Base-by-base conservation (phyloP, 2,797 vertebrate genomes). In the Sandelia bainsii region DNA sequence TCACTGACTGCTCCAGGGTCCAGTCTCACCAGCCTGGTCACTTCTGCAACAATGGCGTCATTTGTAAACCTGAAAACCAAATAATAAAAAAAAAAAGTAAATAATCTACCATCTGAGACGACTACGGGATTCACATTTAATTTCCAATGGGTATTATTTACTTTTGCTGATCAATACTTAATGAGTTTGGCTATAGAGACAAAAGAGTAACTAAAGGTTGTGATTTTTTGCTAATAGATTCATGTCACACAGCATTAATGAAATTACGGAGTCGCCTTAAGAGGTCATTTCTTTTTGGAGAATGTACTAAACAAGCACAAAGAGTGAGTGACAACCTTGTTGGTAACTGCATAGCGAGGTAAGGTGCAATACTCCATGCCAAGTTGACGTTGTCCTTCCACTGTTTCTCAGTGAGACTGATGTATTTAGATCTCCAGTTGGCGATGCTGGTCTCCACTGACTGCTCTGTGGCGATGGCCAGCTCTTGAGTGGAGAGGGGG, bases 301-400 rank as follows among this genome's bases (percentile, higher is more conserved):
- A 32, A 22, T 8, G 12, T 17, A 3, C 17, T 23, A 22, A n/a
- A 29, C 9, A 42, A 2, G 52, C 19, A 51, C 10, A n/a, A 32
- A 8, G 29, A 32, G 29, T 25, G 16, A 27, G 19, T 4, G 34
- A 1, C 3, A 5, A 92, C 97, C 97, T 96, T 48, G 95, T 86
- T n/a, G 97, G 97, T 17, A 99, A 89, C 83, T 99, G 97, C 83
- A 98, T 93, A 1, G 98, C 98, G 73, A 99, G 94, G 87, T 97
- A 93, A 2, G 98, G 97, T 5, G 97, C 96, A 81, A 99, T 99
- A 70, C 93, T 96, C 98, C 98, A 99, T 54, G 98, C 97, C 34
- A 99, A 92, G 90, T 99, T 98, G 32, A 99, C 97, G 0, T 99
- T 97, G 91, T 99, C 98, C 62, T 99, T 99, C 98, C 98, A 99